Conservation (phyloP, 2,888 invertebrate species). For the Eurytoma californica region DNA sequence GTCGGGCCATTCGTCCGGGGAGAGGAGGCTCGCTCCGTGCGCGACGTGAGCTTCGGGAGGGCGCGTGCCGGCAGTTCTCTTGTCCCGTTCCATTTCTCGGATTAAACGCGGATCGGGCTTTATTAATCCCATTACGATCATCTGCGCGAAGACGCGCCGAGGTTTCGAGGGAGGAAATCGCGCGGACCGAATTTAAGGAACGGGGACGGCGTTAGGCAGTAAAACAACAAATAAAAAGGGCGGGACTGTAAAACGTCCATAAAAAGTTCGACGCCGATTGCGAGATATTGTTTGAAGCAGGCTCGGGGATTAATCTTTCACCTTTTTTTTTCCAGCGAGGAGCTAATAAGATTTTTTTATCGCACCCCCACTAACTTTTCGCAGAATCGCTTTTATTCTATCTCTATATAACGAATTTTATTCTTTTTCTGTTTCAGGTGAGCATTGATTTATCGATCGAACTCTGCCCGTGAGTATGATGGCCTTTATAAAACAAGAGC, state of each 20-base stretch:
- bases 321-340: not conserved
- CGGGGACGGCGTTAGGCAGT: not conserved
- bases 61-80: constrained; percentile 59
- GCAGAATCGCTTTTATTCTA: not conserved
- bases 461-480: not conserved
- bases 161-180: constrained; percentile 15
- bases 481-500: not conserved
- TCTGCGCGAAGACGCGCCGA: constrained; percentile 25
- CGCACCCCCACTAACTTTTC: not conserved
- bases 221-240: constrained; percentile 26
- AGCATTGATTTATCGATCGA: constrained; percentile 14
- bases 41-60: constrained; percentile 53
- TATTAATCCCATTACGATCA: constrained; percentile 66
- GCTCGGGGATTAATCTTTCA: not conserved
- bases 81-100: constrained; percentile 52
- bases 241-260: not conserved
- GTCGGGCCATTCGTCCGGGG: constrained; percentile 48
- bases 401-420: not conserved
- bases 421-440: constrained; percentile 43
- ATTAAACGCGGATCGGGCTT: constrained; percentile 63
- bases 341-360: constrained; percentile 4
- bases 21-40: not conserved
- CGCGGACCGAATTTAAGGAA: constrained; percentile 25
- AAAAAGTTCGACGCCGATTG: constrained; percentile 40
- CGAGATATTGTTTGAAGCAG: not conserved